These are phyloP conservation scores for Drosophila acutilabella DNA, from an alignment of 2,888 invertebrate genomes.

Conservation along the genomic window DNA sequence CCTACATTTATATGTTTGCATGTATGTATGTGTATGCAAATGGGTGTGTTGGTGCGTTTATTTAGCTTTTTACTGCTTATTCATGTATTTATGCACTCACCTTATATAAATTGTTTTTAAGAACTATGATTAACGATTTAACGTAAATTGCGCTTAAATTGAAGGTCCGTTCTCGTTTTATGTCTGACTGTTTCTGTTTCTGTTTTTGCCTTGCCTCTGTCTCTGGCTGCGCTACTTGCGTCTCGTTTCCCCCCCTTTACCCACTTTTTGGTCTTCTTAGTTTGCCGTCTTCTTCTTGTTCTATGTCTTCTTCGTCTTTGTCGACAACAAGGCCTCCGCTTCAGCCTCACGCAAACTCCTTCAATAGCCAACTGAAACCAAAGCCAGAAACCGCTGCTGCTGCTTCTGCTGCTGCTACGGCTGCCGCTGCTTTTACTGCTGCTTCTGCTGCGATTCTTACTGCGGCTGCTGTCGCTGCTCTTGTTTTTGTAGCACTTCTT, in stretches of 20 bases:
- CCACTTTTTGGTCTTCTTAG: background rate
- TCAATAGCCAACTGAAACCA: constrained; percentile 60
- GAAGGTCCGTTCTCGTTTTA: constrained; percentile 38
- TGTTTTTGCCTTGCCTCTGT: constrained; percentile 14
- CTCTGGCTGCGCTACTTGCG: constrained; percentile 26
- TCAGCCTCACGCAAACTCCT: constrained; percentile 71
- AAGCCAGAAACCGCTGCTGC: constrained; percentile 32
- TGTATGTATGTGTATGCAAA: background rate
- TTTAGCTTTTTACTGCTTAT: constrained; percentile 7
- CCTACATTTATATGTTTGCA: background rate
- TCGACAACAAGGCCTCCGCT: constrained; percentile 53
- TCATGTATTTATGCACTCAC: constrained; percentile 27
- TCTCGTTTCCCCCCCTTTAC: background rate
- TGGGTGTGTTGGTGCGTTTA: background rate
- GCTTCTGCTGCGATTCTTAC: constrained; percentile 23
- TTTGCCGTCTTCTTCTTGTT: background rate
- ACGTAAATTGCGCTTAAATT: constrained; percentile 15
- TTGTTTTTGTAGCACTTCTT: constrained; percentile 9
- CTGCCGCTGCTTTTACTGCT: constrained; percentile 34
- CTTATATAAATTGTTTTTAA: constrained; percentile 31
- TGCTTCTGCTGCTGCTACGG: background rate
- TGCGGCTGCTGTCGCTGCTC: constrained; percentile 7
- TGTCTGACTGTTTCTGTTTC: constrained; percentile 33
- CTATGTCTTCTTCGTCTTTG: constrained; percentile 11
- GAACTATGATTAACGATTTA: constrained; percentile 21